A percentile compares a stretch with the other conserved stretches of the same genome.
Evolutionary conservation across 2,797 vertebrate genomes (phyloP).

Genomic region (Micromesistius poutassou): DNA sequence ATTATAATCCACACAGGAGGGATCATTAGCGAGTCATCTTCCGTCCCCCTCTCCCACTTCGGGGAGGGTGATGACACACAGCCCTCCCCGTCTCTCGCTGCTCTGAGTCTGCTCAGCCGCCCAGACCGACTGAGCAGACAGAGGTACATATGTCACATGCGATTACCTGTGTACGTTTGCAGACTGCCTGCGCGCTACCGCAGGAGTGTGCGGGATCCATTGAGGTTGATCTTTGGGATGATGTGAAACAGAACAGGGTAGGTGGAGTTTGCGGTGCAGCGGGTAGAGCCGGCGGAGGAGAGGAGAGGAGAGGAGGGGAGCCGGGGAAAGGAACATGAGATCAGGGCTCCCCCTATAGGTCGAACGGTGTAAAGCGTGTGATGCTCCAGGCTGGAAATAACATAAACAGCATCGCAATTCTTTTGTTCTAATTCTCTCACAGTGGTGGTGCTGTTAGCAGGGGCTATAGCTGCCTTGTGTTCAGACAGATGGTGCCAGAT

Average conservation of each 20-base stretch:
- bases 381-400: slow-evolving; percentile 3
- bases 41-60: slow-evolving; percentile 4
- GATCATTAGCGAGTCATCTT: neutral
- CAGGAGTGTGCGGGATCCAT: slow-evolving; percentile 33
- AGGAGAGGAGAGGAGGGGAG: neutral
- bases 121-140: slow-evolving; percentile 37
- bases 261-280: neutral
- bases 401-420: slow-evolving; percentile 26
- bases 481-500: slow-evolving; percentile 30
- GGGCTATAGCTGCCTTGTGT: neutral
- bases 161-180: slow-evolving; percentile 44
- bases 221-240: slow-evolving; percentile 31
- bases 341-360: slow-evolving; percentile 77
- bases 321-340: slow-evolving; percentile 52
- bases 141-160: slow-evolving; percentile 49
- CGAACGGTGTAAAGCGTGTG: slow-evolving; percentile 30
- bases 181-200: slow-evolving; percentile 28
- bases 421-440: slow-evolving; percentile 11
- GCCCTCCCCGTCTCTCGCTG: neutral
- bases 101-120: slow-evolving; percentile 33
- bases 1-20: neutral
- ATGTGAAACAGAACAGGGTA: slow-evolving; percentile 28
- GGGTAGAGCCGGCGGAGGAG: slow-evolving; percentile 9
- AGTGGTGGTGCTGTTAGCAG: neutral
- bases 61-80: slow-evolving; percentile 10